A percentile compares a stretch with the other conserved stretches of the same genome.
Evolutionary conservation across 92 coral and sea anemone genomes (phyloP).

Genomic region (Umimayanthus kanabou): DNA sequence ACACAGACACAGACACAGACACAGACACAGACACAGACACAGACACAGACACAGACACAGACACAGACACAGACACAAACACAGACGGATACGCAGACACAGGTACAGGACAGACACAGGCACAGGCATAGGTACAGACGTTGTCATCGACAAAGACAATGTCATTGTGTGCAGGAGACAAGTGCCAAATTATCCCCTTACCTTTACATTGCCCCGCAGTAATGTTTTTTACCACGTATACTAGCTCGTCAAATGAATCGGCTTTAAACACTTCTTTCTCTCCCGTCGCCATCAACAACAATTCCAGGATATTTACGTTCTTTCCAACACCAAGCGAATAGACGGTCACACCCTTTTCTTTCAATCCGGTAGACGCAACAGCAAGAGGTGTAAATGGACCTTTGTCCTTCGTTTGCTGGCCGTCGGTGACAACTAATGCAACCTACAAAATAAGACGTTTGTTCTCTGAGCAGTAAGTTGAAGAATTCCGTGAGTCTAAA

Average conservation of each 20-base stretch:
- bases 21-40: too few species aligned
- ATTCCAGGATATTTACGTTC: constrained; percentile 44
- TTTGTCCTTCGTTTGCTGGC: constrained; percentile 32
- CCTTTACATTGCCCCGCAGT: constrained; percentile 36
- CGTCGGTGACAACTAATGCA: constrained; percentile 31
- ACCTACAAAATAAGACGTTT: neutral
- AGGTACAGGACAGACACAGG: too few species aligned
- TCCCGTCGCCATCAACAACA: constrained; percentile 58
- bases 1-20: too few species aligned
- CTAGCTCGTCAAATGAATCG: constrained; percentile 26
- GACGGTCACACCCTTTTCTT: constrained; percentile 49
- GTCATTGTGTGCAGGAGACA: too few species aligned
- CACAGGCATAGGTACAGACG: too few species aligned
- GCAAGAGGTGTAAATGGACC: constrained; percentile 22
- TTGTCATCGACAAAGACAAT: too few species aligned
- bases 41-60: too few species aligned
- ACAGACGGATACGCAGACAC: too few species aligned
- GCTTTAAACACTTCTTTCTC: constrained; percentile 46
- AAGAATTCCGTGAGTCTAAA: neutral
- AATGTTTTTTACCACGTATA: constrained; percentile 14
- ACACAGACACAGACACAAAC: too few species aligned
- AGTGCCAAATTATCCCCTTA: neutral
- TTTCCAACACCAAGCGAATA: constrained; percentile 75
- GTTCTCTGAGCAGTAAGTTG: neutral
- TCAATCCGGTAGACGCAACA: neutral